Conservation (phyloP, 53 echinoderm and acorn worm genomes). For the Patiria pectinifera region DNA sequence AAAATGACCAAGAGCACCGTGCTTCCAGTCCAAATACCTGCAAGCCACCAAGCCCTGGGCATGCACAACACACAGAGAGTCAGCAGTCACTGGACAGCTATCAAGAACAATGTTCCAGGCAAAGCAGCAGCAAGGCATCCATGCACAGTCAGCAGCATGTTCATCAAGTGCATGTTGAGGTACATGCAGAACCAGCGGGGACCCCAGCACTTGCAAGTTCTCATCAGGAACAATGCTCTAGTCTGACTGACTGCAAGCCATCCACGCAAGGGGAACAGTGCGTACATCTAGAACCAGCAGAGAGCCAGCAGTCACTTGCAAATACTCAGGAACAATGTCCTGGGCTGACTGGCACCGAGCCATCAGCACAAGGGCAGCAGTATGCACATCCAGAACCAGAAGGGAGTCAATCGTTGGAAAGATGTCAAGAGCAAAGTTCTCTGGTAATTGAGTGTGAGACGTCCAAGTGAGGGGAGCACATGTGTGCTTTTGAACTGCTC, state of each 20-base stretch:
- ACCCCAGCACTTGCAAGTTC: too few species aligned
- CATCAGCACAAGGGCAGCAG: neutral
- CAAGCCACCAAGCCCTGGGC: neutral
- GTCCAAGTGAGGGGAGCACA: neutral
- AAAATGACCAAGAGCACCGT: neutral
- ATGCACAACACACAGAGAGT: neutral
- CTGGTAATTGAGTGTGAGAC: neutral
- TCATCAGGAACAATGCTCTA: too few species aligned
- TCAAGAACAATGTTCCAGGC: neutral
- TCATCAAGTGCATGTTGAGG: neutral
- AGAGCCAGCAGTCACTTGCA: neutral
- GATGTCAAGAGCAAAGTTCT: neutral
- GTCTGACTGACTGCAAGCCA: neutral
- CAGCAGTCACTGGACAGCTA: neutral
- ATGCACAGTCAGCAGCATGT: neutral
- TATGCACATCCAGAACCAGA: neutral
- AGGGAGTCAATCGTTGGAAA: neutral
- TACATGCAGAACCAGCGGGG: neutral
- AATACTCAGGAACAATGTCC: neutral
- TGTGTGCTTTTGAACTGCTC: too few species aligned
- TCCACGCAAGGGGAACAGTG: too few species aligned
- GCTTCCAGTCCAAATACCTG: neutral
- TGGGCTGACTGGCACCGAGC: neutral
- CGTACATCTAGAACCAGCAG: too few species aligned
- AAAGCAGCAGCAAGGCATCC: neutral